A percentile compares a stretch with the other conserved stretches of the same genome.
Evolutionary conservation across 2,888 invertebrate species (phyloP).

Genomic region (Chrysotoxum bicinctum): DNA sequence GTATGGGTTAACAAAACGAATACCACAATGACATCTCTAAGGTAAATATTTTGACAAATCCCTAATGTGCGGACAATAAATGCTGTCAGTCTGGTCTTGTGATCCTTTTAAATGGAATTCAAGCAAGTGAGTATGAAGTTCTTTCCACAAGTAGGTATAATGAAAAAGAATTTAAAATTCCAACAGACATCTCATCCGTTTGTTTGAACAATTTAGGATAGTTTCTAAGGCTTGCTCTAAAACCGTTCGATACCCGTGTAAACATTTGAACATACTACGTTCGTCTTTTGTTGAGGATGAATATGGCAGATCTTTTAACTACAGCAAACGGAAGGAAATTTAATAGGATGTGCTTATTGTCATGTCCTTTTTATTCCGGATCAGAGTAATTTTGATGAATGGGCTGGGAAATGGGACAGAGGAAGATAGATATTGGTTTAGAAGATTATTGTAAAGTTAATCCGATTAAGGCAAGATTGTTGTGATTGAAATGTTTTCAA

Average conservation of each 20-base stretch:
- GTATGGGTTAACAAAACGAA: conserved; percentile 53
- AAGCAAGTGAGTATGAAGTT: background rate
- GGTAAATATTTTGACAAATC: conserved; percentile 76
- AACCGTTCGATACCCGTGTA: conserved; percentile 25
- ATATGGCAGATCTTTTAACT: background rate
- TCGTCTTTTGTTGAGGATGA: conserved; percentile 8
- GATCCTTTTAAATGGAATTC: conserved; percentile 47
- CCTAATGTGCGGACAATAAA: conserved; percentile 74
- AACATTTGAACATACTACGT: conserved; percentile 5
- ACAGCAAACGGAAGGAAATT: conserved; percentile 19
- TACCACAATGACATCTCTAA: conserved; percentile 73
- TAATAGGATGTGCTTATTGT: background rate
- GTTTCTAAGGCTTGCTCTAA: background rate
- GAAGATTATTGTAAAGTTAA: background rate
- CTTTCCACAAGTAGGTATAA: background rate
- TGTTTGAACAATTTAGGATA: background rate
- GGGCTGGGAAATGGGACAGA: conserved; percentile 14
- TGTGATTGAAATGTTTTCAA: background rate
- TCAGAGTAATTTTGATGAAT: conserved; percentile 26
- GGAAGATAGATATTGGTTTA: background rate
- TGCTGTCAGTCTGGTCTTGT: conserved; percentile 73
- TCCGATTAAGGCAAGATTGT: background rate
- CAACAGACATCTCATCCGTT: background rate
- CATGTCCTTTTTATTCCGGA: background rate
- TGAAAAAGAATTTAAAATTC: conserved; percentile 24